A percentile compares a stretch with the other conserved stretches of the same genome.
phyloP scores from a whole-genome alignment of 2,797 vertebrate genomes.

The Clarias fuscus region DNA sequence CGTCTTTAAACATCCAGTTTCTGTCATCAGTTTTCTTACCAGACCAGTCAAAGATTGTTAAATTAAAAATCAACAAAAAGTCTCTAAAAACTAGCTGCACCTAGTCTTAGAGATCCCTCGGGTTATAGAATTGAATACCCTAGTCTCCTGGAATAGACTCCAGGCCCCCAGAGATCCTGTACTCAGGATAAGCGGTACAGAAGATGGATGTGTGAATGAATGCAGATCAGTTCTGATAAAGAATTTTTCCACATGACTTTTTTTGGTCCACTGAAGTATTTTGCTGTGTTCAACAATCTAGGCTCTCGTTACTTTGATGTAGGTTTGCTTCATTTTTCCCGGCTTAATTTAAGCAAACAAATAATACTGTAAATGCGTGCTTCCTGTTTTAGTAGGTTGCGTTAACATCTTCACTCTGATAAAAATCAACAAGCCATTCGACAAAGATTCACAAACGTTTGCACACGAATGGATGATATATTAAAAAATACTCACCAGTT shows the following conservation, averaged over 20 bases:
- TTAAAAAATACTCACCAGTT: constrained; percentile 82
- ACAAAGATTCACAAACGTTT: not conserved
- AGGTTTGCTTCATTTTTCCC: not conserved
- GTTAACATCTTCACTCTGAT: not conserved
- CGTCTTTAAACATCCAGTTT: not conserved
- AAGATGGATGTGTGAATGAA: no score
- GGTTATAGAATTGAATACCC: not conserved
- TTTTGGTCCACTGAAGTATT: not conserved
- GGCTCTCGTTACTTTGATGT: no score
- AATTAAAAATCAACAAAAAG: not conserved
- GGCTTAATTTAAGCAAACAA: not conserved
- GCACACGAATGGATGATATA: not conserved
- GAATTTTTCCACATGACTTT: not conserved
- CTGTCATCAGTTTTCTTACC: not conserved
- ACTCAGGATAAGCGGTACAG: no score
- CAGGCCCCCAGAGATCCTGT: no score
- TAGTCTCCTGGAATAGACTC: no score
- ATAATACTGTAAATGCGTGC: not conserved
- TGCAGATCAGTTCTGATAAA: not conserved
- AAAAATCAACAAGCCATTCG: not conserved
- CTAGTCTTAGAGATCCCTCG: not conserved
- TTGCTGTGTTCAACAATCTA: not conserved
- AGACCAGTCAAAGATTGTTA: not conserved
- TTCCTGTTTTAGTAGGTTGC: not conserved
- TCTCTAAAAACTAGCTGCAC: no score